Evolutionary conservation across 2,888 invertebrate genomes (phyloP), one percentile per base, ranked within the genome.

Genomic region (Drosophila affinis): DNA sequence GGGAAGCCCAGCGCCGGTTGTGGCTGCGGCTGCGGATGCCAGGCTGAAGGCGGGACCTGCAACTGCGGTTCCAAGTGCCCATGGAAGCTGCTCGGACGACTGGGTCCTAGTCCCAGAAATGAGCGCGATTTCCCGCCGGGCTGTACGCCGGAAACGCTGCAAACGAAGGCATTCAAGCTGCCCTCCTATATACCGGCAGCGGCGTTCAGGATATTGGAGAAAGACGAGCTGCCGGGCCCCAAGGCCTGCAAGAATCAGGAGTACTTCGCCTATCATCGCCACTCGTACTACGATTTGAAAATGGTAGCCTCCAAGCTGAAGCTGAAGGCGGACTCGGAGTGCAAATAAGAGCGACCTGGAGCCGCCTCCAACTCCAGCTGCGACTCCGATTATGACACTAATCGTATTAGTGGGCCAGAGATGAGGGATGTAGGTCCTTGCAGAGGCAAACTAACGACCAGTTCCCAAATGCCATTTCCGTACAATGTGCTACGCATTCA

Each of bases 401-500:
- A 87, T 89, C 85, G 81, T 78, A 89, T 89, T 89, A 89, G 85
- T 78, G 77, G 72, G 70, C 34, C 46, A 78, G 78, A 39, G 45
- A 10, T 6, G 4, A 18, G 18, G 18, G 18, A 39, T 32, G 34
- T 39, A 39, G 39, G 52, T 29, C 53, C 61, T 74, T 29, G 52
- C 45, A 12, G 39, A 27, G 47, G 65, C 39, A 39, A 39, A 39
- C 39, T 39, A 39, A 39, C 39, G 39, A 39, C 76, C 83, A 88
- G 71, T 77, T 58, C 59, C 63, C 84, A 86, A 88, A 88, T 79
- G 88, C 80, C 87, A 87, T 84, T 84, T 87, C 84, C 88, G 84
- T 69, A 73, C 78, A 84, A 89, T 84, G 80, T 45, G 29, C 56
- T 44, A 46, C 12, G 3, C 39, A 39, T 7, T 39, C 39, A 39